These are phyloP conservation scores for Oryzaephilus surinamensis DNA, from an alignment of 1,140 invertebrate genomes.

Conservation along the genomic window DNA sequence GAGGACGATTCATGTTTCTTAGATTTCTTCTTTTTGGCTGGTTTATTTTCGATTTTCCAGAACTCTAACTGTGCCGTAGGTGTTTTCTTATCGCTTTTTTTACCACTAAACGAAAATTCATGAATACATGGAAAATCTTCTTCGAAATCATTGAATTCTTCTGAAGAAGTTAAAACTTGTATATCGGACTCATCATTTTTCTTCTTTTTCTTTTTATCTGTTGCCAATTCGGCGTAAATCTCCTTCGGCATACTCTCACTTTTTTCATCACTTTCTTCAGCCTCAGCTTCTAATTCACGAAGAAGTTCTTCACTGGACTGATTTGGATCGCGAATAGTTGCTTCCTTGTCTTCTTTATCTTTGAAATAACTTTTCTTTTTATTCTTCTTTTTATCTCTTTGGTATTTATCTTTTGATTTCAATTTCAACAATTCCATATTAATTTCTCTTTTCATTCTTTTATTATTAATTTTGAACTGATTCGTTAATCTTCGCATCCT, in stretches of 20 bases:
- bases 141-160: constrained; percentile 7
- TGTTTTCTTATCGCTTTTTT: background rate
- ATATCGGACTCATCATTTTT: background rate
- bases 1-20: constrained; percentile 1
- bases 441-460: constrained; percentile 15
- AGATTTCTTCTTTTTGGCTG: constrained; percentile 1
- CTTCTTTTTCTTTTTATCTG: no score
- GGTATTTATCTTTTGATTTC: no score
- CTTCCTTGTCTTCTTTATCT: constrained; percentile 1
- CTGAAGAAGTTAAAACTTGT: constrained; percentile 8
- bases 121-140: constrained; percentile 7
- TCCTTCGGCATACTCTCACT: constrained; percentile 1
- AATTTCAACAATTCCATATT: constrained; percentile 19
- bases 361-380: constrained; percentile 1
- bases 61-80: no score
- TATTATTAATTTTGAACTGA: background rate
- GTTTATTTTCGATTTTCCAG: no score
- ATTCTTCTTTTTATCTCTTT: background rate
- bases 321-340: constrained; percentile 3
- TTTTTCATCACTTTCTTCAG: background rate
- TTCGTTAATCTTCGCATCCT: background rate
- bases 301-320: constrained; percentile 10
- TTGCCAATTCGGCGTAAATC: constrained; percentile 6
- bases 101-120: constrained; percentile 2
- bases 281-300: constrained; percentile 6